phyloP scores from a whole-genome alignment of 2,113 vertebrate species.

The Sceloporus tristichus region DNA sequence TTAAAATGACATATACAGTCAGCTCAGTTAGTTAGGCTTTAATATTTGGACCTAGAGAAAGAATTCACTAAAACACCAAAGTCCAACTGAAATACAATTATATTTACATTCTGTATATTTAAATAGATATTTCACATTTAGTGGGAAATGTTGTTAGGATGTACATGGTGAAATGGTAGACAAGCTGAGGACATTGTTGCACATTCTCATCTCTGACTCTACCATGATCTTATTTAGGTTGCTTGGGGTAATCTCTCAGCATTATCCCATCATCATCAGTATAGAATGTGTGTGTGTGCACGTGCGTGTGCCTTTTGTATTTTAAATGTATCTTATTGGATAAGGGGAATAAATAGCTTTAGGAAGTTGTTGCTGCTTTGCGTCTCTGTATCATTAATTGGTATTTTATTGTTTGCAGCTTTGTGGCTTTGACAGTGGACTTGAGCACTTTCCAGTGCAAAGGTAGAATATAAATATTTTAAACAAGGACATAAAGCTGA shows the following conservation, averaged over 20 bases:
- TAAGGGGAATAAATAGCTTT: neutral
- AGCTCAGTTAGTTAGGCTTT: neutral
- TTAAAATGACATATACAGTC: neutral
- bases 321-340: neutral
- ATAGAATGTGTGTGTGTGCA: no score
- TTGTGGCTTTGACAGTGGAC: neutral
- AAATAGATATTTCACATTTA: neutral
- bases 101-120: neutral
- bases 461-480: neutral
- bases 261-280: neutral
- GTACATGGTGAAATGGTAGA: neutral
- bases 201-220: neutral
- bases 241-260: neutral
- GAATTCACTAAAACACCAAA: neutral
- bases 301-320: neutral
- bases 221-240: neutral
- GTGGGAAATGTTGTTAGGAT: neutral
- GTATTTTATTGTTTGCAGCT: neutral
- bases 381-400: neutral
- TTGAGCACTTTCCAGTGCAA: neutral
- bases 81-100: neutral
- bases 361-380: neutral
- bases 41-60: neutral
- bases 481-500: neutral
- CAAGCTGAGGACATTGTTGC: neutral